Conservation (phyloP, 1,140 invertebrate species). For the Tetramorium alpestre region DNA sequence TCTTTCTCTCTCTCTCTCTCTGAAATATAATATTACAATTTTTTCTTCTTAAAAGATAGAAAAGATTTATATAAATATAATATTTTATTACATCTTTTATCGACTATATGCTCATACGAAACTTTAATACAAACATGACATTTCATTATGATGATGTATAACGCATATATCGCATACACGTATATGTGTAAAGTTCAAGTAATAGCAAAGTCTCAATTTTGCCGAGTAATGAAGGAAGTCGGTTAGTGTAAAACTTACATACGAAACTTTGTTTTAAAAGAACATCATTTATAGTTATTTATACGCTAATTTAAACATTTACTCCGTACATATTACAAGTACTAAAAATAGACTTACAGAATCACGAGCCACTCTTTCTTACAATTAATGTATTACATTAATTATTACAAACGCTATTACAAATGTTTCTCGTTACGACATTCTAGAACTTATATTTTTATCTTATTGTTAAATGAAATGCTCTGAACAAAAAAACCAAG, state of each 20-base stretch:
- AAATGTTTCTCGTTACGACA: too few relatives aligned
- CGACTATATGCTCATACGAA: neutral
- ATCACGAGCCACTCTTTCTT: neutral
- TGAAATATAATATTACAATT: neutral
- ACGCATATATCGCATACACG: neutral
- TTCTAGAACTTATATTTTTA: neutral
- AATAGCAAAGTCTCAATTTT: constrained; percentile 8
- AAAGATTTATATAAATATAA: neutral
- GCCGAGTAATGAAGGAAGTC: neutral
- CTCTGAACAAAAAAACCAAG: neutral
- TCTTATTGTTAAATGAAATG: neutral
- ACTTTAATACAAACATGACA: neutral
- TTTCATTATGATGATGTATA: constrained; percentile 20
- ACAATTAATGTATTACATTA: neutral
- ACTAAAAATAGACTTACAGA: neutral
- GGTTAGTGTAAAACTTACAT: neutral
- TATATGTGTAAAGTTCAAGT: neutral
- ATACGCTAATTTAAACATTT: constrained; percentile 2
- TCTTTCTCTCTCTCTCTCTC: neutral
- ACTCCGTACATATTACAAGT: neutral
- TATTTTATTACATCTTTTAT: neutral
- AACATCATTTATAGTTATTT: constrained; percentile 19
- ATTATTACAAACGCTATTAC: neutral
- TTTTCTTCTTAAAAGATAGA: neutral
- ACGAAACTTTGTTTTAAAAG: neutral